phyloP scores from a whole-genome alignment of 2,797 vertebrate species.

The Pagetopsis macropterus region DNA sequence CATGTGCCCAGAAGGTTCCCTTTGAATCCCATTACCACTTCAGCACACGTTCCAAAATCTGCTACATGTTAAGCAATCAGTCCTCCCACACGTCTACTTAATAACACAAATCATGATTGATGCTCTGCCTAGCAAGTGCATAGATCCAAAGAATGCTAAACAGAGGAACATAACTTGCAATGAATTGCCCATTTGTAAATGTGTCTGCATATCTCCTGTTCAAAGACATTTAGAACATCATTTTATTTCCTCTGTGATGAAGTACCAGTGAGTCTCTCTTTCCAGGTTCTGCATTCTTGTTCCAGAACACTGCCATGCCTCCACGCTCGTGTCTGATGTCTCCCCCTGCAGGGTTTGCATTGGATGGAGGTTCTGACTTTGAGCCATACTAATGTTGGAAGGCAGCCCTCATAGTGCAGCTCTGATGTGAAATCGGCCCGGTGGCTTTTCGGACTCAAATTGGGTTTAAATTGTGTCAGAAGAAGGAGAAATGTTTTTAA shows the following conservation, averaged over 20 bases:
- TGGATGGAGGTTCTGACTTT: constrained; percentile 59
- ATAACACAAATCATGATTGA: constrained; percentile 63
- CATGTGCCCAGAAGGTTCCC: constrained; percentile 31
- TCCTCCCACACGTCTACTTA: constrained; percentile 58
- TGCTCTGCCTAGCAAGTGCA: constrained; percentile 46
- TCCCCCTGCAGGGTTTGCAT: constrained; percentile 52
- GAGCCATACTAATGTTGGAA: constrained; percentile 66
- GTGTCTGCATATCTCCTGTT: constrained; percentile 48
- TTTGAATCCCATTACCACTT: constrained; percentile 45
- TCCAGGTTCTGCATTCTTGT: constrained; percentile 43
- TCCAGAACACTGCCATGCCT: constrained; percentile 54
- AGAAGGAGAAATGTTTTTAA: constrained; percentile 65
- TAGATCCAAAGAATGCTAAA: constrained; percentile 53
- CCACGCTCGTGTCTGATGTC: constrained; percentile 50
- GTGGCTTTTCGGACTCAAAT: constrained; percentile 68
- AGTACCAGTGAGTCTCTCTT: constrained; percentile 26
- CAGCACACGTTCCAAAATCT: constrained; percentile 47
- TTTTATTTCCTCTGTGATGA: constrained; percentile 48
- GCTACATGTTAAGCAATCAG: constrained; percentile 46
- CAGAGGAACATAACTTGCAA: constrained; percentile 47
- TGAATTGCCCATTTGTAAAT: constrained; percentile 59
- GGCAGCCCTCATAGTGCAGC: constrained; percentile 65
- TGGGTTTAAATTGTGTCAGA: constrained; percentile 74
- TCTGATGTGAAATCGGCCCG: constrained; percentile 66
- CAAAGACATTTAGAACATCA: constrained; percentile 42